Base-by-base conservation (phyloP, 2,113 vertebrate genomes). In the Axis porcinus region DNA sequence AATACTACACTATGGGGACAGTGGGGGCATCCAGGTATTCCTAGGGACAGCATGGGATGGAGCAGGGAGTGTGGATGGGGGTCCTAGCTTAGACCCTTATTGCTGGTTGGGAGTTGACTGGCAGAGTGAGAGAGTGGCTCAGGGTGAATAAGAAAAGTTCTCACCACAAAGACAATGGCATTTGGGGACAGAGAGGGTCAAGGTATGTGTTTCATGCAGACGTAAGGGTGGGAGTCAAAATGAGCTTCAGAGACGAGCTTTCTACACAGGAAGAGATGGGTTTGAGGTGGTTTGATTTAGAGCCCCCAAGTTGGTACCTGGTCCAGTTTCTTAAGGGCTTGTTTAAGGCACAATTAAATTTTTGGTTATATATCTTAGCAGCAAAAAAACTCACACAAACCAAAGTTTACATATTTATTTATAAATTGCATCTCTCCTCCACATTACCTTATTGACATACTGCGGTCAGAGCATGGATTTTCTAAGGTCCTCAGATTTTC, bases 191-290 rank as follows among this genome's bases (percentile, higher is more conserved):
- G 74, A 36, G 89, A 92, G 14, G 17, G 19, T 79, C 94, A 96
- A 85, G 92, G 89, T 94, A 91, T 85, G 60, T 94, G 94, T 90
- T 92, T 94, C 96, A 81, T 91, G 97, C 64, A 97, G 96, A 92
- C 58, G 40, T 87, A 81, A 91, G 58, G 62, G 86, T 94, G 85
- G 88, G 62, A 92, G 33, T 92, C 81, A 94, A 74, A 74, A 40
- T 74, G 79, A 90, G 76, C 45, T 96, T 95, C 74, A 78, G 30
- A 89, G 74, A 67, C 10, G 64, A 67, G 17, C 33, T 81, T 91
- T 85, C 84, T 94, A 70, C 87, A 47, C 0, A 91, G 57, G 88
- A 97, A 74, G 83, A 84, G 76, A 83, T 70, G 54, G 81, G 78
- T 83, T 90, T 93, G 52, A 94, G 76, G 94, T 67, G 45, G 19